Evolutionary conservation across 2,888 invertebrate genomes (phyloP).

Genomic region (Drosophila ustulata): DNA sequence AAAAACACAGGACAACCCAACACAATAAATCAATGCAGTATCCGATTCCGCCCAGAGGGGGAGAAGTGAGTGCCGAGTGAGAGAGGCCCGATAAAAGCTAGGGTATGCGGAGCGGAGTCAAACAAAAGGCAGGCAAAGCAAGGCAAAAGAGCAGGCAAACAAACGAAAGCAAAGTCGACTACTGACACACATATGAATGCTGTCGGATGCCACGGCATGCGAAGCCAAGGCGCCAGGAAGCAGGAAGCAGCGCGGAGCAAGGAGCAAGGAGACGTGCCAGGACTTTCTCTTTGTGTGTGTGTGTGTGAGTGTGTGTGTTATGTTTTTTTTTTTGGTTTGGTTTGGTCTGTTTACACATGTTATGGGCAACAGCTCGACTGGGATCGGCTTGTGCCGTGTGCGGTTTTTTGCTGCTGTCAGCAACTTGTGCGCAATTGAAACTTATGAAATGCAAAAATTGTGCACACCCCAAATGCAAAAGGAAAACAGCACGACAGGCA

Average conservation of each 20-base stretch:
- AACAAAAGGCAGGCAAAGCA: slow-evolving; percentile 41
- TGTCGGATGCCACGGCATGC: slow-evolving; percentile 42
- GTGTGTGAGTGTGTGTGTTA: neutral
- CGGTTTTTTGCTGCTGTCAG: slow-evolving; percentile 63
- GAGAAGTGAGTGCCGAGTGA: neutral
- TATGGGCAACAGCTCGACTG: slow-evolving; percentile 61
- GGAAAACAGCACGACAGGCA: slow-evolving; percentile 36
- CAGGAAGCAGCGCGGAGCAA: neutral
- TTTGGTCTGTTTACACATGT: slow-evolving; percentile 73
- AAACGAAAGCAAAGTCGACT: slow-evolving; percentile 58
- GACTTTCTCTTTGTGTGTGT: slow-evolving; percentile 6
- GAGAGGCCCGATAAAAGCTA: neutral
- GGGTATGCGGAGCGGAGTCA: slow-evolving; percentile 28
- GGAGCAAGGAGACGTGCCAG: neutral
- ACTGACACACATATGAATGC: slow-evolving; percentile 71
- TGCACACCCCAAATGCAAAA: slow-evolving; percentile 14
- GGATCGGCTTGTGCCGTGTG: slow-evolving; percentile 31
- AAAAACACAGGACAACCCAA: neutral
- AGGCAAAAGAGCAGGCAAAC: slow-evolving; percentile 33
- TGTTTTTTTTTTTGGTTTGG: neutral
- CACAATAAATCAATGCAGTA: slow-evolving; percentile 4
- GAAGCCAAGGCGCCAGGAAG: neutral
- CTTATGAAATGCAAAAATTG: slow-evolving; percentile 72
- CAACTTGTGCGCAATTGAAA: slow-evolving; percentile 78
- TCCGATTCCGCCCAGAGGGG: neutral